Evolutionary conservation across 2,797 vertebrate genomes (phyloP), one percentile per base, ranked within the genome.

Genomic region (Psittacula derbiana): DNA sequence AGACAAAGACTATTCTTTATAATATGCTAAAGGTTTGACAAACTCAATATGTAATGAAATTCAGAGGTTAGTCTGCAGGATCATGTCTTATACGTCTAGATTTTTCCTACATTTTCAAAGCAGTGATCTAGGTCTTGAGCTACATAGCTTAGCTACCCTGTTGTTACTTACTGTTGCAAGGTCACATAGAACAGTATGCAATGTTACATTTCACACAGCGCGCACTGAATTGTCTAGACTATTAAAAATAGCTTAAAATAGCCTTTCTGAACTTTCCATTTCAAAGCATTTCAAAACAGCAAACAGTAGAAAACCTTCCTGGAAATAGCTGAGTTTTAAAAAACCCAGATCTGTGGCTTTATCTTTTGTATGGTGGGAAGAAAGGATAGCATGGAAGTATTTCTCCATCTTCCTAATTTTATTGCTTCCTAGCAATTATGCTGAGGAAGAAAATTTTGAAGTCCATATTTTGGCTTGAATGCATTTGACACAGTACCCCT

Each of bases 401-500:
- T 73, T 67, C 5, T 8, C 3, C 5, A 31, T 40, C 23, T 66
- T 57, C 14, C 16, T 53, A 57, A 47, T 75, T 83, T 78, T 71
- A 30, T 70, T 92, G 12, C 14, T 88, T 80, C 21, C 6, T 24
- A 57, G 7, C 21, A 53, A 15, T 43, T 61, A 36, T 27, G 14
- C 3, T 52, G 16, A 52, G 5, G 12, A 90, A 52, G 9, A 85
- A 61, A 38, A 55, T 83, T 60, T 80, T 38, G 61, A 41, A 27
- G 5, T 31, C 5, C 11, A 3, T 19, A 83, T 6, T 41, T 80
- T 58, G 21, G 12, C 10, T 65, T 69, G 38, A 84, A 50, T 6
- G 1, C 11, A 65, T 72, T 80, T 3, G 5, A 50, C 8, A 41
- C 3, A 23, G 4, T 19, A 64, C 0, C 3, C 4, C 24, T 62